Conservation (phyloP, 2,797 vertebrate genomes). For the Mormyrus hasselquistii region DNA sequence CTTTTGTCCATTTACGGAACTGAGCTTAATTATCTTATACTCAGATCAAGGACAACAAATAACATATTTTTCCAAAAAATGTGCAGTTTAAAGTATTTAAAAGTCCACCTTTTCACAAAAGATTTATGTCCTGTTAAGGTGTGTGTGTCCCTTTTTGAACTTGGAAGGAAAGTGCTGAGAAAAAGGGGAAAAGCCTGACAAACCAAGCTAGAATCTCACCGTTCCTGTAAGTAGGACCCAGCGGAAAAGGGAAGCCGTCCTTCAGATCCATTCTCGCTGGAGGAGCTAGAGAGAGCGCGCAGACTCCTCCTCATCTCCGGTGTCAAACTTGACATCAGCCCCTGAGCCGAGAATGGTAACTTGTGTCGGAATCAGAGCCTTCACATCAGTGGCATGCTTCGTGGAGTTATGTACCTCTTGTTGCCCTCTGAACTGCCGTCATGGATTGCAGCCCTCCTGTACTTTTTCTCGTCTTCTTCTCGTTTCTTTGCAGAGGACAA, state of each 20-base stretch:
- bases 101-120: background rate
- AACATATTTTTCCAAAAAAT: background rate
- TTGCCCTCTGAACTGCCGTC: slow-evolving; percentile 77
- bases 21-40: background rate
- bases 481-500: slow-evolving; percentile 54
- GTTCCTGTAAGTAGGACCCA: slow-evolving; percentile 58
- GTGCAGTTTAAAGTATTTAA: background rate
- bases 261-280: slow-evolving; percentile 5
- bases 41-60: background rate
- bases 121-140: background rate
- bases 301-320: slow-evolving; percentile 78
- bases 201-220: background rate
- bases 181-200: background rate
- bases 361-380: slow-evolving; percentile 60
- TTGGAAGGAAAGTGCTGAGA: background rate
- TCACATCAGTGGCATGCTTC: slow-evolving; percentile 81
- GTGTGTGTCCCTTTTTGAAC: background rate
- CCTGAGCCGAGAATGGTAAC: slow-evolving; percentile 70
- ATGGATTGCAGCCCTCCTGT: slow-evolving; percentile 81
- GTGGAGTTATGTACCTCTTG: slow-evolving; percentile 84
- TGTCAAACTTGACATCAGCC: slow-evolving; percentile 80
- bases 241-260: slow-evolving; percentile 53
- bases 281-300: slow-evolving; percentile 29
- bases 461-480: slow-evolving; percentile 61
- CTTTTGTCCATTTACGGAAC: background rate